Evolutionary conservation across 2,888 invertebrate genomes (phyloP), one percentile per base, ranked within the genome.

Genomic region (Rhagonycha fulva): DNA sequence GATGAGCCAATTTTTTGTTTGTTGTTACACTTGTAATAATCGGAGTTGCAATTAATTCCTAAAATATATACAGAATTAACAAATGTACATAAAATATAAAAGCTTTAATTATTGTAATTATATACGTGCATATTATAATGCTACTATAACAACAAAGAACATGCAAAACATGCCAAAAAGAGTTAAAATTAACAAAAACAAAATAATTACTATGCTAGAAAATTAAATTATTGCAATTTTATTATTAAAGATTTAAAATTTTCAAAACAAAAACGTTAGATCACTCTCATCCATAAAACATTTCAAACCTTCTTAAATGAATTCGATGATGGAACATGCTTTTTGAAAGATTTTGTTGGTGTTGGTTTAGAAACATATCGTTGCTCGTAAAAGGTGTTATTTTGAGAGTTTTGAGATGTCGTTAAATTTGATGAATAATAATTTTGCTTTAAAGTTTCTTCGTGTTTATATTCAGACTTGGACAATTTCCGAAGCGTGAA

Each of bases 1-100:
- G 82, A 78, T 86, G 86, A 23, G 84, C 81, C 61, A 84, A 80
- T 79, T 86, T 85, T 80, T 88, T 86, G 61, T 88, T 88, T 72
- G 88, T 88, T 26, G 87, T 86, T 72, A 89, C 87, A 79, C 88
- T 89, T 77, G 89, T 90, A 71, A 87, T 88, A 84, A 89, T 89
- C 76, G 89, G 90, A 71, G 89, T 89, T 75, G 88, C 87, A 62
- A 89, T 85, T 74, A 89, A 88, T 86, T 92, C 91, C 92, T 92
- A 86, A 62, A 88, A 85, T 79, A 81, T 28, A 70, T 73, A 74
- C 62, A 12, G 2, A 66, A 19, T 24, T 24, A 66, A 24, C 12
- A 23, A 0, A 62, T 11, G 26, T n/a, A n/a, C n/a, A 11, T 14
- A 61, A 1, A 5, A 10, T 2, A 12, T 24, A 12, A n/a, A 32